Evolutionary conservation across 2,113 vertebrate species (phyloP), one percentile per base, ranked within the genome.

Genomic region (Ageneiosus marmoratus): DNA sequence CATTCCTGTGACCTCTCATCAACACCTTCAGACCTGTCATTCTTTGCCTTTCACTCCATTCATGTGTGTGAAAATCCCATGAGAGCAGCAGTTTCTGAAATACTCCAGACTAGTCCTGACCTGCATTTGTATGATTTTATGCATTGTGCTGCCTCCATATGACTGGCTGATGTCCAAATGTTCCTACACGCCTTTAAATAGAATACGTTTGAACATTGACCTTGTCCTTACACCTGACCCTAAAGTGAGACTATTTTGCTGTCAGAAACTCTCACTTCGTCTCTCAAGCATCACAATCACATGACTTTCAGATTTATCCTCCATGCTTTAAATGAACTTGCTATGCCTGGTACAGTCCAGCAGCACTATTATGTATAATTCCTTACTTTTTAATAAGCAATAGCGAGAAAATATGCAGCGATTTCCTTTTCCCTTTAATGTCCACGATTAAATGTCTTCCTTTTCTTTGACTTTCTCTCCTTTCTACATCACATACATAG

Each of bases 281-380:
- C 69, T 72, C 44, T 7, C 44, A 72, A 0, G 20, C 9, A n/a
- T n/a, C n/a, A n/a, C n/a, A 34, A 12, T 67, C 22, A 2, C 67
- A 15, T 5, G 11, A 15, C 37, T n/a, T 46, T 46, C 41, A 46
- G 2, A 46, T n/a, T n/a, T 46, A 13, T 46, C 12, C 37, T 70
- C 41, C 22, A n/a, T n/a, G 69, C 69, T 72, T 48, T 72, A 72
- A 72, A 48, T 27, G 44, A 48, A 27, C 69, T 48, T 46, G 41
- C 69, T n/a, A 70, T 32, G 29, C 60, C 44, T 48, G 44, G 48
- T 72, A 1, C 88, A 84, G 88, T 88, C 90, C 90, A 91, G 93
- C 91, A 89, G 80, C 88, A 89, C 89, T 86, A 89, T 92, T 91
- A 90, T 88, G 88, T 91, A 89, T 90, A 91, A 91, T 93, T 93